A percentile compares a stretch with the other conserved stretches of the same genome.
Evolutionary conservation across 2,113 vertebrate species (phyloP).

Genomic region (Paradisaea rubra): DNA sequence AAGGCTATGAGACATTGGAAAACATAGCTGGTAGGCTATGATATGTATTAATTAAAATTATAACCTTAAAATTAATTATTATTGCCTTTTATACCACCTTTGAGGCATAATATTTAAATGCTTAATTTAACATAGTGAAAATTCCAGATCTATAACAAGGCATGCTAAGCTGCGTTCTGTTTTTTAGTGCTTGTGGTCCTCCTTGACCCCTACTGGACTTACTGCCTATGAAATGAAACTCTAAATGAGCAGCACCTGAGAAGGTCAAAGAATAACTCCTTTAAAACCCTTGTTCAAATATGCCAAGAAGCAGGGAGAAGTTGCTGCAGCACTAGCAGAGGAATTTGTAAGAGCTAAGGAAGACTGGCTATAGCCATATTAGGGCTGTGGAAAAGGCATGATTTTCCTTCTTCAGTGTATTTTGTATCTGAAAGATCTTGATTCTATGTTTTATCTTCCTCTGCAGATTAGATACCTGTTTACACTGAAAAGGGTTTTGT

Average conservation of each 20-base stretch:
- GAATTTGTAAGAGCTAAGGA: neutral
- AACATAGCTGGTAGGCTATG: neutral
- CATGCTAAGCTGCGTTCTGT: neutral
- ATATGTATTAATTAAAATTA: neutral
- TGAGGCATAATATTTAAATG: neutral
- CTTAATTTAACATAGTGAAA: neutral
- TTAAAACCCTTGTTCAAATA: neutral
- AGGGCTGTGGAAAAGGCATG: neutral
- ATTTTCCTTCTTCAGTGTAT: conserved; percentile 5
- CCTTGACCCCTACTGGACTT: neutral
- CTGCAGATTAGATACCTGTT: neutral
- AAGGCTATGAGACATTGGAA: neutral
- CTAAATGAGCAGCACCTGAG: conserved; percentile 6
- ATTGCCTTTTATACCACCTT: neutral
- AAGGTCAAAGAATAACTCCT: conserved; percentile 5
- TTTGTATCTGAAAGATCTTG: conserved; percentile 5
- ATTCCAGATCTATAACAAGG: neutral
- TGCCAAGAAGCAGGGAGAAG: neutral
- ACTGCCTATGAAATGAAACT: conserved; percentile 9
- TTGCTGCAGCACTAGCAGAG: neutral
- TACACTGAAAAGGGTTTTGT: neutral
- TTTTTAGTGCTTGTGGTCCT: neutral
- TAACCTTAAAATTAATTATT: neutral
- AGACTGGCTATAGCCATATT: neutral
- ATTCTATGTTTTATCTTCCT: neutral